Evolutionary conservation across 2,797 vertebrate species (phyloP).

Genomic region (Parauchenoglanis punctatus): DNA sequence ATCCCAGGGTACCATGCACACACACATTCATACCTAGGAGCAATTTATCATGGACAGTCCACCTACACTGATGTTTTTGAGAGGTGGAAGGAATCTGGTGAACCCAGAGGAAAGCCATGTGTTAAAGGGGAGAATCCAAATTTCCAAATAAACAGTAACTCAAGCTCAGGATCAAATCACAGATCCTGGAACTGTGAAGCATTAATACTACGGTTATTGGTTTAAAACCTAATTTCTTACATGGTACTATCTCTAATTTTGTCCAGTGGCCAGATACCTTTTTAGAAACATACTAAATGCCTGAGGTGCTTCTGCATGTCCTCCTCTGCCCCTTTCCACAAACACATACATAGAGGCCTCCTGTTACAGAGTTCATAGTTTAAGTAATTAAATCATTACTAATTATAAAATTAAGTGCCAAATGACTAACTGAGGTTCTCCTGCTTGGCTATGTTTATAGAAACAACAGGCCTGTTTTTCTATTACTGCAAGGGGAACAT

Average conservation of each 20-base stretch:
- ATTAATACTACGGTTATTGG: background rate
- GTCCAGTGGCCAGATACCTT: background rate
- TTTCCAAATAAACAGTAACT: background rate
- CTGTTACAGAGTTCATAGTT: constrained; percentile 6
- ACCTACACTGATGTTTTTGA: background rate
- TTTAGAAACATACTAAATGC: constrained; percentile 29
- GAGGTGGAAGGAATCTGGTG: background rate
- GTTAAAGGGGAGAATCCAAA: background rate
- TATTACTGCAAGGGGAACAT: constrained; percentile 3
- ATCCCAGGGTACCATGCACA: background rate
- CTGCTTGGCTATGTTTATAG: background rate
- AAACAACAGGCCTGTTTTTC: constrained; percentile 22
- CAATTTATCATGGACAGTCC: background rate
- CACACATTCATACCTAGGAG: background rate
- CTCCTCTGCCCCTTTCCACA: constrained; percentile 3
- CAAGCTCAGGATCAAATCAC: background rate
- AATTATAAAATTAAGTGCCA: background rate
- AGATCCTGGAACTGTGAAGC: background rate
- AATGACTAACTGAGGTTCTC: background rate
- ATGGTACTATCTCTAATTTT: constrained; percentile 13
- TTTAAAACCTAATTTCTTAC: constrained; percentile 13
- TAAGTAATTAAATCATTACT: constrained; percentile 26
- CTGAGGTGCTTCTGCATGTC: constrained; percentile 5
- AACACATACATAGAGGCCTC: background rate
- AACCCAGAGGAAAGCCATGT: background rate